These are phyloP conservation scores for Pocillopora grandis DNA, from an alignment of 92 coral and sea anemone genomes.

Conservation along the genomic window DNA sequence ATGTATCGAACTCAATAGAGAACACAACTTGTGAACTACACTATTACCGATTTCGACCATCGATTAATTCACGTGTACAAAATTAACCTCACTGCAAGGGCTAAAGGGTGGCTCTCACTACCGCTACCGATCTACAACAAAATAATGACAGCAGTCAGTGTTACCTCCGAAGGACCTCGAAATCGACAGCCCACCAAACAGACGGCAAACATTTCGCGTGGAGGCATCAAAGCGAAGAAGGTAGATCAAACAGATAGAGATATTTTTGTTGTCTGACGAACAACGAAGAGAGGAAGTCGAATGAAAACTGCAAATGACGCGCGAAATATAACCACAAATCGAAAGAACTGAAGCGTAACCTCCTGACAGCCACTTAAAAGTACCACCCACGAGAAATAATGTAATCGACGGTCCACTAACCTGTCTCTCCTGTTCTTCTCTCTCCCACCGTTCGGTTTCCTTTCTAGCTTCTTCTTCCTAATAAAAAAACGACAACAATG, in stretches of 20 bases:
- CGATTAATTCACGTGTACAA: too few relatives aligned
- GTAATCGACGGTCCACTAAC: conserved; percentile 22
- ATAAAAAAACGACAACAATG: background rate
- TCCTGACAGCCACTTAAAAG: background rate
- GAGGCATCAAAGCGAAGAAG: conserved; percentile 33
- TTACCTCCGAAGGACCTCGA: conserved; percentile 28
- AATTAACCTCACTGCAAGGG: too few relatives aligned
- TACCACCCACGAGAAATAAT: background rate
- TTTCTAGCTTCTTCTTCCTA: conserved; percentile 82
- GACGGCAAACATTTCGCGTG: conserved; percentile 50
- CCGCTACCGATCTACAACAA: background rate
- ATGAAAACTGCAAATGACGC: background rate
- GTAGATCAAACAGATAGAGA: too few relatives aligned
- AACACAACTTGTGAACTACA: too few relatives aligned
- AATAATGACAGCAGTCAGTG: background rate
- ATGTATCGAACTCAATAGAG: too few relatives aligned
- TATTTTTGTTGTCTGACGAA: background rate
- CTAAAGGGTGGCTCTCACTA: too few relatives aligned
- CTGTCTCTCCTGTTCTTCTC: conserved; percentile 81
- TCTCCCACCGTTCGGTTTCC: conserved; percentile 78
- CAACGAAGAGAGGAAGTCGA: conserved; percentile 12
- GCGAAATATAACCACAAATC: background rate
- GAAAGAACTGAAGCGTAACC: conserved; percentile 4
- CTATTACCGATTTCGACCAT: too few relatives aligned
- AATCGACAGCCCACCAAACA: conserved; percentile 76